phyloP scores from a whole-genome alignment of 2,888 invertebrate genomes.

The Pasiphila rectangulata region DNA sequence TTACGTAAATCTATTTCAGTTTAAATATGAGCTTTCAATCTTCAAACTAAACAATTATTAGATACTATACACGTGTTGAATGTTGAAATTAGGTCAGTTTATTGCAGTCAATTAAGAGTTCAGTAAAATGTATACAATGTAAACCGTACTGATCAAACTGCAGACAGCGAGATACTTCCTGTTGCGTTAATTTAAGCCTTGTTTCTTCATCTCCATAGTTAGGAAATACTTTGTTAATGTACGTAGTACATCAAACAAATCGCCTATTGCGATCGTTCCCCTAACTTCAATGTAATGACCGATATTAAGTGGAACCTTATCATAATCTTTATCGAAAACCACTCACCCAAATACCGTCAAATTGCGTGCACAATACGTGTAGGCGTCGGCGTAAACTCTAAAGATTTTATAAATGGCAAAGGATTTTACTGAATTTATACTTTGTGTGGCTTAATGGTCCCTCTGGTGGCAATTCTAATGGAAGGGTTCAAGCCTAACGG shows the following conservation, averaged over 20 bases:
- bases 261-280: not conserved
- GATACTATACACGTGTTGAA: slow-evolving; percentile 57
- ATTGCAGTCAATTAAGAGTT: slow-evolving; percentile 61
- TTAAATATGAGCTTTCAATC: slow-evolving; percentile 26
- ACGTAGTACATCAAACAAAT: not conserved
- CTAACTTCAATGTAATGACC: slow-evolving; percentile 1
- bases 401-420: slow-evolving; percentile 40
- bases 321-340: slow-evolving; percentile 21
- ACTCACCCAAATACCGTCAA: slow-evolving; percentile 24
- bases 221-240: slow-evolving; percentile 7
- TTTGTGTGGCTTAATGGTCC: slow-evolving; percentile 50
- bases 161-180: slow-evolving; percentile 24
- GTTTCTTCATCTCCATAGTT: slow-evolving; percentile 16
- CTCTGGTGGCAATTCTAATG: slow-evolving; percentile 51
- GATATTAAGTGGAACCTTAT: slow-evolving; percentile 18
- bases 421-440: slow-evolving; percentile 50
- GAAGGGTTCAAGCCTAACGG: slow-evolving; percentile 48
- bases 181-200: slow-evolving; percentile 26
- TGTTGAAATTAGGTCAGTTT: slow-evolving; percentile 56
- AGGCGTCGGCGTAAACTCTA: slow-evolving; percentile 28
- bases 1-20: not conserved
- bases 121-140: slow-evolving; percentile 59
- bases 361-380: slow-evolving; percentile 28
- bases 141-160: slow-evolving; percentile 34
- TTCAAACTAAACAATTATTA: slow-evolving; percentile 35